Percentiles rank a stretch among this genome's conserved stretches.
Evolutionary conservation across 2,888 invertebrate genomes (phyloP).

Genomic region (Eilema caniola): DNA sequence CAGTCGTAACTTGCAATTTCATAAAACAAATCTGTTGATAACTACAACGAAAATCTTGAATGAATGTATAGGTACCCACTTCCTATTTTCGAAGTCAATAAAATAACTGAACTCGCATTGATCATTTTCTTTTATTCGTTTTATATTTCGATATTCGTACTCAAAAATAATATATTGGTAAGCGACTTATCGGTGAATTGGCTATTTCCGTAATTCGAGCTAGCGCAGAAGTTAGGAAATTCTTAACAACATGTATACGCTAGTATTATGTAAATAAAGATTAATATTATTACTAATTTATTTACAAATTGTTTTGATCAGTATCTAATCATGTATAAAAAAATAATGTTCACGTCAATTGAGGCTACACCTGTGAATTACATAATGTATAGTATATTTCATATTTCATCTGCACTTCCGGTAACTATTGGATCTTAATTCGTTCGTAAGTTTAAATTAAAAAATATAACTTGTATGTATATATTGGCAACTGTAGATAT

Average conservation of each 20-base stretch:
- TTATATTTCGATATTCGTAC: neutral
- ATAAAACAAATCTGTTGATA: conserved; percentile 17
- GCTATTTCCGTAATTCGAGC: neutral
- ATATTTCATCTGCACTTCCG: conserved; percentile 27
- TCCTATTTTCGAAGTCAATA: conserved; percentile 15
- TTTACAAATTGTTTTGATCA: conserved; percentile 24
- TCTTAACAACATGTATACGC: neutral
- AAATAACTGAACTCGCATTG: conserved; percentile 8
- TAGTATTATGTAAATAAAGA: neutral
- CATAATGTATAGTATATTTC: conserved; percentile 19
- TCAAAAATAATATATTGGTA: neutral
- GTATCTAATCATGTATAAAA: neutral
- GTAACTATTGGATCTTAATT: conserved; percentile 24
- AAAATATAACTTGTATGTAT: conserved; percentile 38
- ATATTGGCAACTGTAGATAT: conserved; percentile 59
- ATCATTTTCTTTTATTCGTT: conserved; percentile 15
- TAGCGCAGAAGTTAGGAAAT: neutral
- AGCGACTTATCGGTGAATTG: neutral
- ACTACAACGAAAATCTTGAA: conserved; percentile 28
- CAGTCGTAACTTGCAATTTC: conserved; percentile 28
- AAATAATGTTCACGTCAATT: neutral
- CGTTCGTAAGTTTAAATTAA: conserved; percentile 11
- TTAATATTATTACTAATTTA: neutral
- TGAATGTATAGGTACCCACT: conserved; percentile 6
- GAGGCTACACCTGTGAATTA: neutral